Percentiles rank a stretch among this genome's conserved stretches.
Evolutionary conservation across 1,140 invertebrate genomes (phyloP).

Genomic region (Drosophila lowei): DNA sequence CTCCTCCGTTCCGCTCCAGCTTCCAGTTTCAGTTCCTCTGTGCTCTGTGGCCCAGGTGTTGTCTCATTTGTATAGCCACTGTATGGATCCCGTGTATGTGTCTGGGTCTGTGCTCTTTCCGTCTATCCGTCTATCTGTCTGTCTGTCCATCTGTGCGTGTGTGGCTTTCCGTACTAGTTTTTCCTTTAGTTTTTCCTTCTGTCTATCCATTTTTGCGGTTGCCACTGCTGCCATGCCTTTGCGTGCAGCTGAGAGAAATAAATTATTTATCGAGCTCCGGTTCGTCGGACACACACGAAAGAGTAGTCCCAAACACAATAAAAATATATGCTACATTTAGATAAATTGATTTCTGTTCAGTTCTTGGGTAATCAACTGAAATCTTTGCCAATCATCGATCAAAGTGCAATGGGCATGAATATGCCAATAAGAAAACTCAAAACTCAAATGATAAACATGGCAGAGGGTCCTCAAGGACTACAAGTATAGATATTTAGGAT

Average conservation of each 20-base stretch:
- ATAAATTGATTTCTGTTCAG: conserved; percentile 47
- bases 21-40: conserved; percentile 13
- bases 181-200: conserved; percentile 19
- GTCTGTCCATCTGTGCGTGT: conserved; percentile 3
- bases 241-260: conserved; percentile 48
- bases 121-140: no score
- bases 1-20: conserved; percentile 8
- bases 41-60: conserved; percentile 57
- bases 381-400: conserved; percentile 35
- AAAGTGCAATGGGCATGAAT: conserved; percentile 14
- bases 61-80: conserved; percentile 44
- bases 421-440: background rate
- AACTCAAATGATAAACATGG: background rate
- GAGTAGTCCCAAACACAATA: no score
- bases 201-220: conserved; percentile 34
- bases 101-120: no score
- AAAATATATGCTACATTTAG: conserved; percentile 27
- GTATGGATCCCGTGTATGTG: no score
- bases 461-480: no score
- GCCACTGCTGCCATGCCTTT: conserved; percentile 26
- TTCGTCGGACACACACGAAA: conserved; percentile 38
- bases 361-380: conserved; percentile 50
- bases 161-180: conserved; percentile 11
- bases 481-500: no score
- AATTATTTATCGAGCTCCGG: conserved; percentile 55